Base-by-base conservation (phyloP, 2,888 invertebrate species). In the Cephonodes hylas region DNA sequence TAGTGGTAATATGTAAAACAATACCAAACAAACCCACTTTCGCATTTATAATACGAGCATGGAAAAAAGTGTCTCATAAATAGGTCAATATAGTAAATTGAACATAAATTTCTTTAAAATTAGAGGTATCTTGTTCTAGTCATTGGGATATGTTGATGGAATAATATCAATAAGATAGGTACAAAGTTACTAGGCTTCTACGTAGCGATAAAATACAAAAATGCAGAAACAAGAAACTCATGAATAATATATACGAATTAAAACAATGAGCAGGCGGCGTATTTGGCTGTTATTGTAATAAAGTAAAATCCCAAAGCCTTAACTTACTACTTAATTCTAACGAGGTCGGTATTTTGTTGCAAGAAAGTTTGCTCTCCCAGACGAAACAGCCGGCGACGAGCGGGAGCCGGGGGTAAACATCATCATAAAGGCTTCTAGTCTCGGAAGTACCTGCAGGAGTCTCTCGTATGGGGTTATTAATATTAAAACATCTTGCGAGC, bases 401-500 rank as follows among this genome's bases (percentile, higher is more conserved):
- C 75, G 75, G 69, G 58, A 63, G 66, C 64, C 66, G 31, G 76
- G 77, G 83, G 90, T 86, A 91, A 90, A 91, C 90, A 91, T 85
- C 80, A 77, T 77, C 84, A 86, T 88, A 88, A 88, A 90, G 83
- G 80, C 80, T 73, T 53, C 69, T 69, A 75, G 82, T 79, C 81
- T 80, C 79, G 71, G 76, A 81, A 80, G 76, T 77, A 77, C 77
- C 80, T 78, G 76, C 83, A 80, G 80, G 82, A 84, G 79, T 79
- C 79, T 81, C 80, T 74, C 85, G 84, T 86, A 85, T 83, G 77
- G 80, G 76, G 89, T 86, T 89, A 89, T 90, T 85, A 90, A 91
- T 90, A 87, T 86, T 90, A 85, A 88, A 89, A 80, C 85, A 81
- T 75, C 77, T 73, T 72, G 79, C 78, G 77, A 76, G 75, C 72